Evolutionary conservation across 2,113 vertebrate genomes (phyloP).

Genomic region (Dromas ardeola): DNA sequence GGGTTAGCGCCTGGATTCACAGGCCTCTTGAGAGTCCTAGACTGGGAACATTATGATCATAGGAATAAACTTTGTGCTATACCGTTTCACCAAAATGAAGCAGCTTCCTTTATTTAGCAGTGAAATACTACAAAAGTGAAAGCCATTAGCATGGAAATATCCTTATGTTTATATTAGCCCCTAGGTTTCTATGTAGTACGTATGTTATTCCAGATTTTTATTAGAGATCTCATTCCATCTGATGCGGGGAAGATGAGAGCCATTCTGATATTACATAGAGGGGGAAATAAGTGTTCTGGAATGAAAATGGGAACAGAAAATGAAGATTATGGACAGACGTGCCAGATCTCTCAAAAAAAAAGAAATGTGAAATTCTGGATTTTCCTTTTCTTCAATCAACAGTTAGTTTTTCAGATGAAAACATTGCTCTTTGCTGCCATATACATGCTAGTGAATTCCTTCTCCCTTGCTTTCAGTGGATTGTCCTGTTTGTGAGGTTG

Average conservation of each 20-base stretch:
- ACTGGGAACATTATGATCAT: fast-evolving
- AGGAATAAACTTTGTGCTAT: background rate
- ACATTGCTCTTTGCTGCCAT: background rate
- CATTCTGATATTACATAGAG: background rate
- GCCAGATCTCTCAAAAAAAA: background rate
- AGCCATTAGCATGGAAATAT: background rate
- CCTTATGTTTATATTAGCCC: background rate
- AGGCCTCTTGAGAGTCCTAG: background rate
- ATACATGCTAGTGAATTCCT: background rate
- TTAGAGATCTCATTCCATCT: background rate
- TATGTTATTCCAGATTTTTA: background rate
- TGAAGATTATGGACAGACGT: background rate
- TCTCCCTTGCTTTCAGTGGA: constrained; percentile 81
- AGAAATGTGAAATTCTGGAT: background rate
- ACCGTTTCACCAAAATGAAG: background rate
- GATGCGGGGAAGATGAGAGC: background rate
- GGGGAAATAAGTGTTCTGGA: background rate
- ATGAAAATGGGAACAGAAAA: background rate
- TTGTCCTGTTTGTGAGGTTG: constrained; percentile 89
- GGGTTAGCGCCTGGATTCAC: background rate
- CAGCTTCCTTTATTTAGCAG: background rate
- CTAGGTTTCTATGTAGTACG: background rate
- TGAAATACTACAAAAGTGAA: background rate
- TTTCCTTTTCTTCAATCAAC: background rate
- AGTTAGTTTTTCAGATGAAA: background rate